Evolutionary conservation across 2,888 invertebrate genomes (phyloP).

Genomic region (Yponomeuta malinellus): DNA sequence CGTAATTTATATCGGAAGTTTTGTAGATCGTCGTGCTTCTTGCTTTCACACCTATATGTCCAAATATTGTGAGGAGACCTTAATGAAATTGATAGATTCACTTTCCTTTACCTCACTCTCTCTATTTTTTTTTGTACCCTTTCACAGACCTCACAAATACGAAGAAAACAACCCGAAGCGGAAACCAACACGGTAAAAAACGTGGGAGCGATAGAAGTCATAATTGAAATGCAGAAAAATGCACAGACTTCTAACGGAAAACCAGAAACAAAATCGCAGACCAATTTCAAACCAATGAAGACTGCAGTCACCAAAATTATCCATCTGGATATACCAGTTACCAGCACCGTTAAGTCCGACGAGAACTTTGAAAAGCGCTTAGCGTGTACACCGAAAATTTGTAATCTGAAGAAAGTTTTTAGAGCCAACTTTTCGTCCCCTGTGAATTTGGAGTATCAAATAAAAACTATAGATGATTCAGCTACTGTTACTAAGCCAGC

Average conservation of each 20-base stretch:
- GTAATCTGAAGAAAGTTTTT: conserved; percentile 36
- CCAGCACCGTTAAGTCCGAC: neutral
- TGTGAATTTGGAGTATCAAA: conserved; percentile 55
- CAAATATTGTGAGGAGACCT: too few relatives aligned
- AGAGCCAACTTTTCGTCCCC: conserved; percentile 50
- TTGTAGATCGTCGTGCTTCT: too few relatives aligned
- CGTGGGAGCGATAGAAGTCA: neutral
- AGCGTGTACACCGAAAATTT: too few relatives aligned
- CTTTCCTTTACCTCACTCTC: too few relatives aligned
- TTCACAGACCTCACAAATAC: neutral
- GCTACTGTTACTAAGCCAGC: neutral
- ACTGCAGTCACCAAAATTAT: neutral
- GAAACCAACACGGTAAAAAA: neutral
- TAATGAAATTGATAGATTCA: too few relatives aligned
- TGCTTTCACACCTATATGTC: too few relatives aligned
- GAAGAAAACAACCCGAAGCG: neutral
- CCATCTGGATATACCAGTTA: too few relatives aligned
- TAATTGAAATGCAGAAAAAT: neutral
- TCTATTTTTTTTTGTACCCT: too few relatives aligned
- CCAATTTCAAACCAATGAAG: too few relatives aligned
- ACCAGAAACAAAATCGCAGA: neutral
- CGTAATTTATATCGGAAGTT: too few relatives aligned
- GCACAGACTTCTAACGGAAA: neutral
- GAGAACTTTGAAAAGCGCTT: too few relatives aligned
- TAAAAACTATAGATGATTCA: conserved; percentile 38